A percentile compares a stretch with the other conserved stretches of the same genome.
Evolutionary conservation across 2,113 vertebrate species (phyloP).

Genomic region (Himantopus leucocephalus): DNA sequence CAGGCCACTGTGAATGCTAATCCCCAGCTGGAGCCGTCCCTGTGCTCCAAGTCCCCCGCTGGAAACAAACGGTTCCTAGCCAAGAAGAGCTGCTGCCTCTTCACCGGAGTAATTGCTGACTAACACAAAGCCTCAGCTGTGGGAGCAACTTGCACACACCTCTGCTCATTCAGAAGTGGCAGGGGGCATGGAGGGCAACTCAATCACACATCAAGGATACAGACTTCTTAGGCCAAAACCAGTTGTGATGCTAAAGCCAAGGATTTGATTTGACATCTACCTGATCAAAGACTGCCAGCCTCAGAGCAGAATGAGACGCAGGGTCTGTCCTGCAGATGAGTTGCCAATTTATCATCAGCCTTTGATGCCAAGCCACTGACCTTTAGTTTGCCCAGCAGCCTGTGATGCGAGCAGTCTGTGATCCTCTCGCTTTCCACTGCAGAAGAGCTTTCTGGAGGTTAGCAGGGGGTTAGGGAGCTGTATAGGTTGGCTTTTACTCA

Average conservation of each 20-base stretch:
- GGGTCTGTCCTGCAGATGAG: background rate
- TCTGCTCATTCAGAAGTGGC: background rate
- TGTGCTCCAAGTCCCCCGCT: background rate
- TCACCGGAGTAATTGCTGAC: background rate
- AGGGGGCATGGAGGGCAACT: background rate
- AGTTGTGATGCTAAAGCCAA: background rate
- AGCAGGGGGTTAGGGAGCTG: background rate
- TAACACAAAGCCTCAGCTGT: background rate
- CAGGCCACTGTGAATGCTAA: background rate
- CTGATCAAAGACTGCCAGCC: background rate
- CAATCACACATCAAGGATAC: background rate
- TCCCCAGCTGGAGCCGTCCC: background rate
- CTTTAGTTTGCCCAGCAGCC: background rate
- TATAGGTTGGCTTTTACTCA: background rate
- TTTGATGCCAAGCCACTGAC: background rate
- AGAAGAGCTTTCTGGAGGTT: background rate
- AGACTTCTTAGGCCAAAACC: background rate
- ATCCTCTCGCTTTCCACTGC: background rate
- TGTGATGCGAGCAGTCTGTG: background rate
- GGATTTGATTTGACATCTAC: background rate
- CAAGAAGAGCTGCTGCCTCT: background rate
- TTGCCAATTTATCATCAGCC: background rate
- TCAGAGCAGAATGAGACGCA: background rate
- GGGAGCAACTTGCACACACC: background rate
- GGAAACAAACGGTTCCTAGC: background rate